Evolutionary conservation across 1,140 invertebrate genomes (phyloP).

Genomic region (Apis dorsata): DNA sequence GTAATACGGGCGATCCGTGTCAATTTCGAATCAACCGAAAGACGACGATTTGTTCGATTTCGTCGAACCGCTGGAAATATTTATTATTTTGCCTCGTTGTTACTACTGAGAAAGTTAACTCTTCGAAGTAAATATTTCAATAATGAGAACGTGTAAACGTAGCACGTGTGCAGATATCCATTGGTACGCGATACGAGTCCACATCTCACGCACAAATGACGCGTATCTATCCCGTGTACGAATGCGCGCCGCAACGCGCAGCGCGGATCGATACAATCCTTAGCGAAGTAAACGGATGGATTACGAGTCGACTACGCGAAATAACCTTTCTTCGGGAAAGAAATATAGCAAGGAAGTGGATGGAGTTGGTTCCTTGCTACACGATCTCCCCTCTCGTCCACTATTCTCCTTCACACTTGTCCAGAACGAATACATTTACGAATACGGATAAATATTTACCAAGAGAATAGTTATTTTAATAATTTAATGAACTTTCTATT

Average conservation of each 20-base stretch:
- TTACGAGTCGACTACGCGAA: slow-evolving; percentile 57
- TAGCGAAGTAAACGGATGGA: slow-evolving; percentile 67
- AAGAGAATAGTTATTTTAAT: too few species aligned
- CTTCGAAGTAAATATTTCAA: slow-evolving; percentile 1
- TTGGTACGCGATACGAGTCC: background rate
- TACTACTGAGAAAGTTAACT: background rate
- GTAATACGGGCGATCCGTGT: background rate
- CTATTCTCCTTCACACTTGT: background rate
- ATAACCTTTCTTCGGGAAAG: slow-evolving; percentile 32
- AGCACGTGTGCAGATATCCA: background rate
- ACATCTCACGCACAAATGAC: slow-evolving; percentile 28
- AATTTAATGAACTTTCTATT: too few species aligned
- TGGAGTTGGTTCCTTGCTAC: background rate
- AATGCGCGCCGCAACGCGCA: slow-evolving; percentile 46
- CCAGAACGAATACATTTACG: slow-evolving; percentile 7
- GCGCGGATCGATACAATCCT: slow-evolving; percentile 60
- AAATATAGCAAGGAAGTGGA: background rate
- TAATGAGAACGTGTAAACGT: background rate
- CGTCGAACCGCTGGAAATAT: too few species aligned
- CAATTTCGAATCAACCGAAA: background rate
- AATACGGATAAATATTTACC: background rate
- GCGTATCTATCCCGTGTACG: slow-evolving; percentile 56
- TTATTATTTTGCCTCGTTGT: background rate
- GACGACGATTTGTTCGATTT: background rate
- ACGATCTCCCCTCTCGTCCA: background rate